Evolutionary conservation across 2,113 vertebrate species (phyloP).

Genomic region (Antechinus stuartii): DNA sequence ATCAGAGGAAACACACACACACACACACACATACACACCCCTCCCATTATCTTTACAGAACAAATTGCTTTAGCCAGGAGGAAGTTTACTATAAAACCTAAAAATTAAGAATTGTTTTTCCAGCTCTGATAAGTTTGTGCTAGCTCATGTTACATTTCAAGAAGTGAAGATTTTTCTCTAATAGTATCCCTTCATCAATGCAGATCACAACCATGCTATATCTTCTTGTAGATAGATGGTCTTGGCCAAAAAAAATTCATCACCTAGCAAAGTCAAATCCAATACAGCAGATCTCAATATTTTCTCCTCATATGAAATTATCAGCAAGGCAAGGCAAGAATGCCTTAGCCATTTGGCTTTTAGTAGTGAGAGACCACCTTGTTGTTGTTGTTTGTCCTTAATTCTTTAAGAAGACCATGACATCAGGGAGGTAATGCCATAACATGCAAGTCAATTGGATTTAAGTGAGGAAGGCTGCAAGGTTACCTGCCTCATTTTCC

Average conservation of each 20-base stretch:
- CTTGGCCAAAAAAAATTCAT: background rate
- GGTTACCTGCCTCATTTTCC: too few species aligned
- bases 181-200: background rate
- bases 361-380: background rate
- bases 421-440: too few species aligned
- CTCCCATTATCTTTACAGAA: slow-evolving; percentile 61
- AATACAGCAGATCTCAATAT: background rate
- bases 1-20: slow-evolving; percentile 63
- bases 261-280: background rate
- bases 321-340: background rate
- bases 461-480: too few species aligned
- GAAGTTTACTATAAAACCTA: slow-evolving; percentile 78
- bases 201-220: background rate
- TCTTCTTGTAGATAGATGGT: background rate
- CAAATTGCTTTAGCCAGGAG: slow-evolving; percentile 60
- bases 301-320: background rate
- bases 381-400: too few species aligned
- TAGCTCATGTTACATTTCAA: slow-evolving; percentile 28
- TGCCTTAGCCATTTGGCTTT: background rate
- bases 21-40: background rate
- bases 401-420: too few species aligned
- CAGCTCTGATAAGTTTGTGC: slow-evolving; percentile 21
- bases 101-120: slow-evolving; percentile 68
- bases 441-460: too few species aligned
- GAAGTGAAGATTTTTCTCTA: background rate